Percentiles rank a stretch among this genome's conserved stretches.
These are phyloP conservation scores for Elaeidobius kamerunicus DNA, from an alignment of 2,888 invertebrate genomes.

Conservation along the genomic window DNA sequence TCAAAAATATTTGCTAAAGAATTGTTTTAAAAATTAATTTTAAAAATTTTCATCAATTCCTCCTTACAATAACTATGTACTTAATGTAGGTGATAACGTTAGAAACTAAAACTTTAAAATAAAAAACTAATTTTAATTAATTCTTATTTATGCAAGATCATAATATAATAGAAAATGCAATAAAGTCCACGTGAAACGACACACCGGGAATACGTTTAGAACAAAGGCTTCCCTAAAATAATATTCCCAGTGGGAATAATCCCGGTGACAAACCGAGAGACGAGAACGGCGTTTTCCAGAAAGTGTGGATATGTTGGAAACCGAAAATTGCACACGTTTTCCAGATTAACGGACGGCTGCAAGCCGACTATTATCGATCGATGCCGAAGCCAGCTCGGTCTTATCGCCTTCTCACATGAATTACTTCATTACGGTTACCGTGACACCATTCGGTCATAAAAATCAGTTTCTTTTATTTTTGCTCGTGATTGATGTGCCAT, in stretches of 20 bases:
- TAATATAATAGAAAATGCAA: not conserved
- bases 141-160: not conserved
- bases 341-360: conserved; percentile 25
- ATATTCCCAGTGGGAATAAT: conserved; percentile 8
- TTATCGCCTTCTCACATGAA: conserved; percentile 47
- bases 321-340: conserved; percentile 20
- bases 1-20: too few species aligned
- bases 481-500: conserved; percentile 9
- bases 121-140: too few species aligned
- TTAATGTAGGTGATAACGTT: too few species aligned
- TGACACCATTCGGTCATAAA: conserved; percentile 24
- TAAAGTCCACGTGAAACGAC: not conserved
- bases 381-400: conserved; percentile 35
- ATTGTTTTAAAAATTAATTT: too few species aligned
- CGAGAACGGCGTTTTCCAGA: conserved; percentile 15
- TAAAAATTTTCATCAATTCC: too few species aligned
- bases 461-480: conserved; percentile 19
- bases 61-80: too few species aligned
- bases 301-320: conserved; percentile 18
- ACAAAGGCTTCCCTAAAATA: conserved; percentile 12
- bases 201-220: conserved; percentile 4
- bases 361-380: conserved; percentile 44
- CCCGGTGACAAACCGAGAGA: conserved; percentile 12
- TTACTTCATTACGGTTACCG: conserved; percentile 40
- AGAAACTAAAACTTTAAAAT: too few species aligned